Percentiles rank a stretch among this genome's conserved stretches.
Evolutionary conservation across 2,888 invertebrate species (phyloP).

Genomic region (Acanthococcus lagerstroemiae): DNA sequence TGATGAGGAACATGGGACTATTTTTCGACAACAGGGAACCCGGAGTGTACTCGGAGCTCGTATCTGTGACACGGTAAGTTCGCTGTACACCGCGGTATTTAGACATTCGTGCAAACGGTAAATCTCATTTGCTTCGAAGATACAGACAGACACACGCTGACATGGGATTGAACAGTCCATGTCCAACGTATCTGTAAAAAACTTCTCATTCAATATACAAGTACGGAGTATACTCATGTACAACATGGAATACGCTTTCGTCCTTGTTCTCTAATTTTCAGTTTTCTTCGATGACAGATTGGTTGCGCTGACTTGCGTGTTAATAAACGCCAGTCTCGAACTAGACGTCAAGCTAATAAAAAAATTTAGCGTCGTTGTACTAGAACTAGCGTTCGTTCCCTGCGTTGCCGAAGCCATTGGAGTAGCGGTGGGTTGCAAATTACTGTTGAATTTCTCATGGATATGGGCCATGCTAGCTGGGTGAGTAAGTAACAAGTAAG

Average conservation of each 20-base stretch:
- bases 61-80: background rate
- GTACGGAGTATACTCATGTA: too few species aligned
- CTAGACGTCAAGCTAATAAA: slow-evolving; percentile 45
- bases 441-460: slow-evolving; percentile 46
- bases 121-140: too few species aligned
- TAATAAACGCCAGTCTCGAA: slow-evolving; percentile 47
- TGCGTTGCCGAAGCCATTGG: slow-evolving; percentile 45
- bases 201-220: too few species aligned
- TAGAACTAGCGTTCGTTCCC: slow-evolving; percentile 46
- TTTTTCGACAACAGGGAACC: slow-evolving; percentile 39
- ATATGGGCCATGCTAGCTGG: slow-evolving; percentile 42
- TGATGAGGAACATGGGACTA: slow-evolving; percentile 45
- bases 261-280: background rate
- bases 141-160: too few species aligned
- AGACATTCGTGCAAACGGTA: too few species aligned
- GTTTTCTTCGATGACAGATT: slow-evolving; percentile 40
- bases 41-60: slow-evolving; percentile 1
- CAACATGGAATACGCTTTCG: too few species aligned
- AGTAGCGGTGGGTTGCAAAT: slow-evolving; percentile 38
- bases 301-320: slow-evolving; percentile 46
- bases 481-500: slow-evolving; percentile 34
- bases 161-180: too few species aligned
- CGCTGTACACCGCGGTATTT: too few species aligned
- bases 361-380: slow-evolving; percentile 42
- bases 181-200: too few species aligned